Evolutionary conservation across 2,888 invertebrate species (phyloP).

Genomic region (Ophion obscuratus): DNA sequence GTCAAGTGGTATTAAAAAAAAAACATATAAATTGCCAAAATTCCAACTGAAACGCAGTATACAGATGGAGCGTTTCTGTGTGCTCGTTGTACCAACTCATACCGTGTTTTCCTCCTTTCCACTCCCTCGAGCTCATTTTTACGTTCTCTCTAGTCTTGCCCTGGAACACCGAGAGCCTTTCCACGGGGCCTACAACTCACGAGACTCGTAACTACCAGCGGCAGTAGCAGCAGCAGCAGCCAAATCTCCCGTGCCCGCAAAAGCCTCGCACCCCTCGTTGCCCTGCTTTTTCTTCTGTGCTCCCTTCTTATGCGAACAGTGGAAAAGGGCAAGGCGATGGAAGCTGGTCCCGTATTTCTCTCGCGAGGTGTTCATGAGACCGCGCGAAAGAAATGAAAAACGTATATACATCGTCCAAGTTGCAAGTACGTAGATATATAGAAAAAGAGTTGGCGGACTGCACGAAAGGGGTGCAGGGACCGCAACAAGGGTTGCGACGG

Average conservation of each 20-base stretch:
- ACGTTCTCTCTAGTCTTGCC: constrained; percentile 38
- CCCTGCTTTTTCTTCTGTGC: constrained; percentile 51
- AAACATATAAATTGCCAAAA: background rate
- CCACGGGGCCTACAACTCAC: constrained; percentile 68
- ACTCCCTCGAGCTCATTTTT: constrained; percentile 26
- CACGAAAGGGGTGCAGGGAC: constrained; percentile 42
- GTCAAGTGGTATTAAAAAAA: background rate
- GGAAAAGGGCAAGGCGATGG: constrained; percentile 18
- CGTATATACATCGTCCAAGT: constrained; percentile 24
- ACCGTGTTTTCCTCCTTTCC: constrained; percentile 58
- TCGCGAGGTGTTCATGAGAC: constrained; percentile 53
- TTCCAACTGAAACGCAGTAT: background rate
- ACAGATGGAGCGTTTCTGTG: constrained; percentile 45
- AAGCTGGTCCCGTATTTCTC: constrained; percentile 50
- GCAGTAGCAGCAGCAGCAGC: constrained; percentile 60
- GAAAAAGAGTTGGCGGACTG: constrained; percentile 64
- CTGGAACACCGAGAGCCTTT: constrained; percentile 58
- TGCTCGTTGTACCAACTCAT: constrained; percentile 20
- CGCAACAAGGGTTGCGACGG: constrained; percentile 46
- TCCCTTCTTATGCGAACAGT: constrained; percentile 25
- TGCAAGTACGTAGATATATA: constrained; percentile 23
- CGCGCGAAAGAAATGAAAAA: constrained; percentile 57
- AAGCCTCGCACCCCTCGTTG: constrained; percentile 56
- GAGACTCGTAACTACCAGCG: constrained; percentile 66
- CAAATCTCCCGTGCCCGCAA: constrained; percentile 77